A percentile compares a stretch with the other conserved stretches of the same genome.
Evolutionary conservation across 2,113 vertebrate species (phyloP).

Genomic region (Jacana jacana): DNA sequence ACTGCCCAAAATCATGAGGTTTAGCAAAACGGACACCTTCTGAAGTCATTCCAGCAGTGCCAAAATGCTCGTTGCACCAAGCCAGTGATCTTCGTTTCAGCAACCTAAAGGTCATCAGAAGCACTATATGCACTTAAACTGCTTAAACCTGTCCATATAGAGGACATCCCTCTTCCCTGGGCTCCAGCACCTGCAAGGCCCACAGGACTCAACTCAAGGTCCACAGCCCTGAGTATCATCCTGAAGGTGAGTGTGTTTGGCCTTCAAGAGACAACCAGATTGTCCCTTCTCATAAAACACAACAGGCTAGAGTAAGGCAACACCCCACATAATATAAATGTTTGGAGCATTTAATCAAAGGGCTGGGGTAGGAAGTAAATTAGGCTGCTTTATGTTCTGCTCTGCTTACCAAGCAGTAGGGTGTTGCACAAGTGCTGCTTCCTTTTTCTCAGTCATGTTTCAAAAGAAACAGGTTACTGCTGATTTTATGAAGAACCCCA

Average conservation of each 20-base stretch:
- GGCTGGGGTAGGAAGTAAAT: neutral
- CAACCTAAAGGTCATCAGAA: neutral
- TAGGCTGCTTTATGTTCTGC: neutral
- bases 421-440: neutral
- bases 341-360: neutral
- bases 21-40: neutral
- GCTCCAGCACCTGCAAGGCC: neutral
- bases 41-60: neutral
- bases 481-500: neutral
- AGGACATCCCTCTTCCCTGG: neutral
- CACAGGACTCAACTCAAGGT: neutral
- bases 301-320: neutral
- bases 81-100: neutral
- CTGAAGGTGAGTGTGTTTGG: neutral
- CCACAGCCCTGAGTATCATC: neutral
- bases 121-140: neutral
- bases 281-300: neutral
- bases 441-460: neutral
- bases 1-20: neutral
- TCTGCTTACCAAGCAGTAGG: neutral
- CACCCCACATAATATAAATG: neutral
- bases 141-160: neutral
- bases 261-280: neutral
- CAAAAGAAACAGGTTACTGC: neutral
- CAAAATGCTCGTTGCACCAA: neutral